Conservation (phyloP, 2,888 invertebrate species). For the Athalia rosae region DNA sequence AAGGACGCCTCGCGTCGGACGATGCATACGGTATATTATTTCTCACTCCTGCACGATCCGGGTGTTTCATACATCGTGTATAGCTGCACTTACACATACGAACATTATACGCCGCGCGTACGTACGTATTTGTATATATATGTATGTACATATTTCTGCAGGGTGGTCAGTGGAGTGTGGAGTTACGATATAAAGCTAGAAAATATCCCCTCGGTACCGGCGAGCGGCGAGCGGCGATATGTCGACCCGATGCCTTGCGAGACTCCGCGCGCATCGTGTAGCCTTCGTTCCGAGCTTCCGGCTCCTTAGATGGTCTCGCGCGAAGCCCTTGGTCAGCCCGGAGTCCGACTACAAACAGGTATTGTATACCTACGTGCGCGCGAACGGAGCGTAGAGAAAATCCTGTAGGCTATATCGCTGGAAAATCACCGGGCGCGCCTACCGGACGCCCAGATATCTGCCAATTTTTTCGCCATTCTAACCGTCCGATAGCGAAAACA, state of each 20-base stretch:
- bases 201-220: slow-evolving; percentile 14
- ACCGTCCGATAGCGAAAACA: no score
- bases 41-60: not conserved
- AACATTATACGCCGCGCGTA: no score
- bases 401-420: no score
- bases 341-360: slow-evolving; percentile 17
- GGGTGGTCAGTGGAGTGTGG: slow-evolving; percentile 2
- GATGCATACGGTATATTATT: slow-evolving; percentile 18
- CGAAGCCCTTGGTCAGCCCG: slow-evolving; percentile 29
- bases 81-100: not conserved
- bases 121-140: not conserved
- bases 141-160: not conserved
- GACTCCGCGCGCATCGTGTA: slow-evolving; percentile 17
- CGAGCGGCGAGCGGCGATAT: not conserved
- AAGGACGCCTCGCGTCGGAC: slow-evolving; percentile 27
- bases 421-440: no score
- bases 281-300: slow-evolving; percentile 31
- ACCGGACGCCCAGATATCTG: no score
- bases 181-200: slow-evolving; percentile 29
- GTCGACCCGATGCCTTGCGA: not conserved
- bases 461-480: no score
- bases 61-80: not conserved
- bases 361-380: not conserved
- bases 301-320: slow-evolving; percentile 48
- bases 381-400: not conserved